These are phyloP conservation scores for Lasioglossum albipes DNA, from an alignment of 1,140 invertebrate genomes.

Conservation along the genomic window DNA sequence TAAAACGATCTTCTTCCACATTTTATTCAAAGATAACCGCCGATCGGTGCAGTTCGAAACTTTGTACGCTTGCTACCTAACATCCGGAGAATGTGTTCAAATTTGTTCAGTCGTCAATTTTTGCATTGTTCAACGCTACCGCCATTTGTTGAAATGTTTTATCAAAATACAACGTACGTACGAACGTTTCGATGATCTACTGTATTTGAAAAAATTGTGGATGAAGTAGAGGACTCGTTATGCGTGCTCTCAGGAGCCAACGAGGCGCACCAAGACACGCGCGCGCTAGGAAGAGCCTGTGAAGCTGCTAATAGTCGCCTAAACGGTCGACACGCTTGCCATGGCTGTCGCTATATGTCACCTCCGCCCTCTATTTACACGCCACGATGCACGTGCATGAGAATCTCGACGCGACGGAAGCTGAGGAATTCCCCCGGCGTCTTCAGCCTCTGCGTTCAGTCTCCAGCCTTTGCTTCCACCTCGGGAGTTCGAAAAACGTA, in stretches of 20 bases:
- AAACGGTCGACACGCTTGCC: constrained; percentile 64
- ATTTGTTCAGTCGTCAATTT: too few species aligned
- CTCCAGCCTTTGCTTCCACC: not conserved
- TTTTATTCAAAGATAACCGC: too few species aligned
- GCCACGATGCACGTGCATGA: constrained; percentile 57
- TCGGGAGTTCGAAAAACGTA: not conserved
- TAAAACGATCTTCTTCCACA: too few species aligned
- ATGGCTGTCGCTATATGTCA: constrained; percentile 68
- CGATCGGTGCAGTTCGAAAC: too few species aligned
- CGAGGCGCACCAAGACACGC: constrained; percentile 5
- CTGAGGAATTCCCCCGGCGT: constrained; percentile 24
- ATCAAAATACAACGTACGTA: too few species aligned
- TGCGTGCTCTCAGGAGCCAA: not conserved
- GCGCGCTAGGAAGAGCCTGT: constrained; percentile 50
- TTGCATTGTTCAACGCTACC: too few species aligned
- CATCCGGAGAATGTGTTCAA: too few species aligned
- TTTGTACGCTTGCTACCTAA: too few species aligned
- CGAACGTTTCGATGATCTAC: too few species aligned
- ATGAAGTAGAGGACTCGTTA: not conserved
- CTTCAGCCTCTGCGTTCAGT: not conserved
- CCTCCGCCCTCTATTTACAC: constrained; percentile 60
- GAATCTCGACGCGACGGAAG: constrained; percentile 49
- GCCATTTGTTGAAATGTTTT: too few species aligned
- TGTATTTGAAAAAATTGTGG: too few species aligned
- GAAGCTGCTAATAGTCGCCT: constrained; percentile 70